phyloP scores from a whole-genome alignment of 2,888 invertebrate species.

The Lepidochitona cinerea region DNA sequence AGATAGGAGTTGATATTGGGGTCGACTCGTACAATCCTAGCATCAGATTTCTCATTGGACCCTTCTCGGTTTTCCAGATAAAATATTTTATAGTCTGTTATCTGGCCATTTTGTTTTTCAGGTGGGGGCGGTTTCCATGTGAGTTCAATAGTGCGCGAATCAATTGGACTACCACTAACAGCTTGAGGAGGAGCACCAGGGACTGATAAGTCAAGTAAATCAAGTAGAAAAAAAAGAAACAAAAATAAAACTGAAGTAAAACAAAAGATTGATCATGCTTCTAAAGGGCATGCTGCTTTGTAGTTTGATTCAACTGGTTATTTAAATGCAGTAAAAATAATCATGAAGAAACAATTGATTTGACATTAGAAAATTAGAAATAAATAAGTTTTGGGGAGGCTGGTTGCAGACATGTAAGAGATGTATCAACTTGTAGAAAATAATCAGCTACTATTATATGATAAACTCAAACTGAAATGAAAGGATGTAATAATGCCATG shows the following conservation, averaged over 20 bases:
- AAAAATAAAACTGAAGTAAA: constrained; percentile 33
- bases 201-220: constrained; percentile 75
- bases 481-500: too few species aligned
- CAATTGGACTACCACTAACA: constrained; percentile 89
- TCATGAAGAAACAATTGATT: too few species aligned
- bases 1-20: constrained; percentile 74
- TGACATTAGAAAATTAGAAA: too few species aligned
- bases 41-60: constrained; percentile 73
- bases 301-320: too few species aligned
- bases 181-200: constrained; percentile 97
- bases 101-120: constrained; percentile 87
- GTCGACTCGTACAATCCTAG: constrained; percentile 51
- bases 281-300: too few species aligned
- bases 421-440: too few species aligned
- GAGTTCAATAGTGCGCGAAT: constrained; percentile 90
- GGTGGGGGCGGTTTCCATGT: constrained; percentile 94
- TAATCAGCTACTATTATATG: too few species aligned
- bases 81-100: constrained; percentile 63
- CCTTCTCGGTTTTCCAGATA: constrained; percentile 70
- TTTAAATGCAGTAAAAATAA: too few species aligned
- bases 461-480: too few species aligned
- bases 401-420: too few species aligned
- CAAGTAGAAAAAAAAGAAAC: constrained; percentile 27
- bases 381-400: too few species aligned
- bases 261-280: too few species aligned